Conservation (phyloP, 2,888 invertebrate genomes). For the Drosophila subquinaria region DNA sequence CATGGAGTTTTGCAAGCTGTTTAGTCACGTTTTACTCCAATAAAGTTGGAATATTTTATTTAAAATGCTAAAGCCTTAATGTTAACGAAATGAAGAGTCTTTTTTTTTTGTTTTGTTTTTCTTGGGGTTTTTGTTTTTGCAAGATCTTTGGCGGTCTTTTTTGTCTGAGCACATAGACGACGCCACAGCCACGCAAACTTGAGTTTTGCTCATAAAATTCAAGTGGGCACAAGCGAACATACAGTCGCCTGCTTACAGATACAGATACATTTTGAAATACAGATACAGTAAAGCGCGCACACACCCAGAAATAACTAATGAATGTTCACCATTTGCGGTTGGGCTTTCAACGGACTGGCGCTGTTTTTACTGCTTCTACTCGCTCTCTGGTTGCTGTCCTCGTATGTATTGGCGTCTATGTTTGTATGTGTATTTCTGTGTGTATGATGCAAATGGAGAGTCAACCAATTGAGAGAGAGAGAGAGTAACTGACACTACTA, state of each 20-base stretch:
- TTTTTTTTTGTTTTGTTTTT: slow-evolving; percentile 35
- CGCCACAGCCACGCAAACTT: slow-evolving; percentile 54
- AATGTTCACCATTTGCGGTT: slow-evolving; percentile 49
- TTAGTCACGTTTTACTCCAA: background rate
- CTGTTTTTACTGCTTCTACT: slow-evolving; percentile 33
- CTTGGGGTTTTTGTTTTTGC: slow-evolving; percentile 15
- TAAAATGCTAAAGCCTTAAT: background rate
- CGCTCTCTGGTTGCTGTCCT: slow-evolving; percentile 5
- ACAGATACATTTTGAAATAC: slow-evolving; percentile 15
- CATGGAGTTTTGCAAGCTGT: background rate
- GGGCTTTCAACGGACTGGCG: slow-evolving; percentile 21
- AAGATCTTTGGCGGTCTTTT: slow-evolving; percentile 78
- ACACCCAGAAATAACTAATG: slow-evolving; percentile 62
- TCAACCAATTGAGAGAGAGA: slow-evolving; percentile 14
- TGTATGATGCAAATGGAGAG: slow-evolving; percentile 31
- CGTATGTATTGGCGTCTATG: background rate
- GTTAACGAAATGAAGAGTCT: slow-evolving; percentile 11
- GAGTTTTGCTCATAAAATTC: slow-evolving; percentile 60
- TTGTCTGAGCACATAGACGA: slow-evolving; percentile 61
- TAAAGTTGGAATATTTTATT: background rate
- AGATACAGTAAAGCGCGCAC: slow-evolving; percentile 39
- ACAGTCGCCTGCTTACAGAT: slow-evolving; percentile 12
- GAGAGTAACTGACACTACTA: slow-evolving; percentile 32
- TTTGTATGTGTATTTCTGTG: background rate
- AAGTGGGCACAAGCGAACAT: slow-evolving; percentile 30